Evolutionary conservation across 2,888 invertebrate species (phyloP), one percentile per base, ranked within the genome.

Genomic region (Linnaemya tessellans): DNA sequence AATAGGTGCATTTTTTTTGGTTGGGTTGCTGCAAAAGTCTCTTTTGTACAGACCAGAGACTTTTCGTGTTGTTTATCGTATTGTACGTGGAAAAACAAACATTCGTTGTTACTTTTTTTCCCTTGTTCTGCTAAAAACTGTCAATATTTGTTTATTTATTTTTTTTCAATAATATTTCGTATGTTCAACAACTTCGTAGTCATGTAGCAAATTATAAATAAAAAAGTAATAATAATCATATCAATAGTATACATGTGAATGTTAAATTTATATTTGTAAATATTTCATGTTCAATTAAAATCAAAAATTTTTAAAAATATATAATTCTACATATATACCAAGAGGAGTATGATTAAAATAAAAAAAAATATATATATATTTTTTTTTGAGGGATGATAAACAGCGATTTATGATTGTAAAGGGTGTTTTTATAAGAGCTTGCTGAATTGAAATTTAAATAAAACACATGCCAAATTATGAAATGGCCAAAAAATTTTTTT

Each of bases 241-340:
- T 71, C 64, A 30, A 30, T 30, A 70, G 30, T 64, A 62, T 54
- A 30, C 60, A 49, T 30, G 67, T 43, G 60, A 79, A 54, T 70
- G 70, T 70, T 70, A 49, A 64, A 79, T 71, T 43, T 79, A 43
- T 65, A 65, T 46, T 30, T 64, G 64, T 71, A 65, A 65, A 80
- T 65, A 80, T 80, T 80, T 65, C 46, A 64, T 80, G 68, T 71
- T 73, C 64, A 64, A 73, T 71, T 71, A 46, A 80, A 68, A 78
- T 30, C 35, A 43, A 25, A 56, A 43, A 7, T 20, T 22, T 13
- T 18, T 49, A 20, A 43, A 46, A 58, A 22, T 15, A 20, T 35
- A 30, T 3, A 3, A 30, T 2, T 30, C 30, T 30, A 30, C 30
- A 30, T 30, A 30, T 3, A 30, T 30, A 30, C 30, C 2, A 30